Base-by-base conservation (phyloP, 2,113 vertebrate species). In the Phainopepla nitens region DNA sequence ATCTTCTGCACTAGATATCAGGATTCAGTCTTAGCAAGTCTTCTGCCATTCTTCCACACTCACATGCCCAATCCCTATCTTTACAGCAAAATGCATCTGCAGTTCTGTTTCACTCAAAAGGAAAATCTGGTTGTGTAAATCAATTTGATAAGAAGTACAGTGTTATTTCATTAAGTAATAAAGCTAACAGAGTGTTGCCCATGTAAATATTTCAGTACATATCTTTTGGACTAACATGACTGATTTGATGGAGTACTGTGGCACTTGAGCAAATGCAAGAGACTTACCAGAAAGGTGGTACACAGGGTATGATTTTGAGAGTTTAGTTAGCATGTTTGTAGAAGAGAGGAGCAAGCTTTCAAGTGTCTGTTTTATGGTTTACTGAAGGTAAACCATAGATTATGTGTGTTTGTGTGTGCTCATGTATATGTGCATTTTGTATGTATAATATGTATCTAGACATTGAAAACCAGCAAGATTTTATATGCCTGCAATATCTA, bases 321-420 rank as follows among this genome's bases (percentile, higher is more conserved):
- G 16, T 71, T 75, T 8, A 71, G 44, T 71, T 72, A 73, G 35
- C 20, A 6, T 66, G 15, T 58, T 76, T 86, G 15, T 58, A 65
- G 82, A 90, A 79, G 56, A 85, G 27, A 36, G 66, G 54, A 80
- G n/a, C 33, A 77, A 95, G 17, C 24, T 39, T 82, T 73, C 76
- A n/a, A 39, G 25, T 73, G 44, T 91, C 54, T 90, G 62, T 86
- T 94, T 47, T 21, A 80, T 94, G 87, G 87, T 93, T 94, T 90
- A 87, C 72, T 84, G 47, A 42, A 73, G 81, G 81, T 95, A 96
- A 92, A 94, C 89, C 93, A 89, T 78, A 66, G 58, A 65, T 89
- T 53, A 9, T 84, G 41, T 92, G 20, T 94, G 64, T 94, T 56
- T 91, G 58, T 89, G 42, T 83, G 58, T 94, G 50, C 24, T 84